These are phyloP conservation scores for Myotis brandtii DNA, from an alignment of 2,113 vertebrate genomes.

Conservation along the genomic window DNA sequence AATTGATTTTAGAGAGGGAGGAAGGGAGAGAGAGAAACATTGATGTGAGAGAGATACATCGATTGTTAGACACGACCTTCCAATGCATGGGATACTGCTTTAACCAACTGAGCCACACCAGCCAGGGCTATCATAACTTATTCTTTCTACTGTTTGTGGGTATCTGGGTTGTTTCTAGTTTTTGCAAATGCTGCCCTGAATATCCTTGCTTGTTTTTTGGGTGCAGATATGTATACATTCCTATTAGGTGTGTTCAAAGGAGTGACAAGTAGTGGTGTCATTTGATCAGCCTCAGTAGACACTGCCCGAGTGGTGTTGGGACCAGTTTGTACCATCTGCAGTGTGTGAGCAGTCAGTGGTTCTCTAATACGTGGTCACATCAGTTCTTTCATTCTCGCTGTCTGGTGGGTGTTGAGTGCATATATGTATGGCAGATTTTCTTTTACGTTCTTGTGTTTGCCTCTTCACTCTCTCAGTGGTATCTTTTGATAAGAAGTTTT, in stretches of 20 bases:
- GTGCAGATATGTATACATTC: rapidly evolving
- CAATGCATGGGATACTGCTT: not conserved
- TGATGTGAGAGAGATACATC: not conserved
- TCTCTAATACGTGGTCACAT: rapidly evolving
- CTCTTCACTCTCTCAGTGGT: not conserved
- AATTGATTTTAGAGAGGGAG: not conserved
- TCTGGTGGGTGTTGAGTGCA: not conserved
- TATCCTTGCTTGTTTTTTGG: not conserved
- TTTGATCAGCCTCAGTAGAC: not conserved
- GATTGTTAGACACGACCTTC: not conserved
- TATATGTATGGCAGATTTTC: not conserved
- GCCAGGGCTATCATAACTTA: too few relatives aligned
- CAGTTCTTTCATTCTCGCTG: too few relatives aligned
- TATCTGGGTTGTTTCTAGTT: not conserved
- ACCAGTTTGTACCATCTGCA: rapidly evolving
- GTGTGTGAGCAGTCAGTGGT: not conserved
- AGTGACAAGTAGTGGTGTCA: rapidly evolving
- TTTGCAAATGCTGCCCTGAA: not conserved
- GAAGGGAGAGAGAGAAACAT: not conserved
- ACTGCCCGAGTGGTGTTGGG: not conserved
- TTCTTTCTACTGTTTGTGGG: rapidly evolving
- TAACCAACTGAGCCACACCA: not conserved
- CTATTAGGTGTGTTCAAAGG: not conserved
- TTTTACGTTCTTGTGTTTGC: not conserved
- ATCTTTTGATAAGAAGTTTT: not conserved